These are phyloP conservation scores for Narcine bancroftii DNA, from an alignment of 2,113 vertebrate species.

Conservation along the genomic window DNA sequence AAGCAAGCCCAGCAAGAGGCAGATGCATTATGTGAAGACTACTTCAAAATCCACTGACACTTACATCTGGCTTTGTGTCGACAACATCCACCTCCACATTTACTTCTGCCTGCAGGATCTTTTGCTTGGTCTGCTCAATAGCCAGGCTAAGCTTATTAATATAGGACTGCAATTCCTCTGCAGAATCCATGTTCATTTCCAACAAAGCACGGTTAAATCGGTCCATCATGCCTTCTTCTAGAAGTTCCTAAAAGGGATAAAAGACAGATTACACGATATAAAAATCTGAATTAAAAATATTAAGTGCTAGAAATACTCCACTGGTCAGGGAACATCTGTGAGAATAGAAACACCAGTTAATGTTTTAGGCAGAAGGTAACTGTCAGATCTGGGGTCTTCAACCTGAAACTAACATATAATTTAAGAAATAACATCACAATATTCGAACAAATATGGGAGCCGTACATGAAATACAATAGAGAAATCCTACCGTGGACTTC, in stretches of 20 bases:
- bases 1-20: neutral
- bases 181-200: slow-evolving; percentile 95
- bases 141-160: slow-evolving; percentile 80
- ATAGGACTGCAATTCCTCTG: slow-evolving; percentile 91
- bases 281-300: no score
- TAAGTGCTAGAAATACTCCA: no score
- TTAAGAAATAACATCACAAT: no score
- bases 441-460: no score
- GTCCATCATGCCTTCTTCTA: slow-evolving; percentile 67
- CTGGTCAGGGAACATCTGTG: no score
- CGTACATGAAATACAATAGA: no score
- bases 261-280: neutral
- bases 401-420: no score
- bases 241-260: slow-evolving; percentile 53
- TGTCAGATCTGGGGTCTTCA: no score
- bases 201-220: slow-evolving; percentile 86
- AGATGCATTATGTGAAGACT: neutral
- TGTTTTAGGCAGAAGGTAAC: neutral
- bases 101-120: slow-evolving; percentile 71
- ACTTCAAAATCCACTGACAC: neutral
- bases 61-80: slow-evolving; percentile 77
- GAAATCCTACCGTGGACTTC: no score
- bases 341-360: neutral
- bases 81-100: slow-evolving; percentile 62
- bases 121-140: slow-evolving; percentile 77